Evolutionary conservation across 2,888 invertebrate species (phyloP), one percentile per base, ranked within the genome.

Genomic region (Hirtodrosophila histrioides): DNA sequence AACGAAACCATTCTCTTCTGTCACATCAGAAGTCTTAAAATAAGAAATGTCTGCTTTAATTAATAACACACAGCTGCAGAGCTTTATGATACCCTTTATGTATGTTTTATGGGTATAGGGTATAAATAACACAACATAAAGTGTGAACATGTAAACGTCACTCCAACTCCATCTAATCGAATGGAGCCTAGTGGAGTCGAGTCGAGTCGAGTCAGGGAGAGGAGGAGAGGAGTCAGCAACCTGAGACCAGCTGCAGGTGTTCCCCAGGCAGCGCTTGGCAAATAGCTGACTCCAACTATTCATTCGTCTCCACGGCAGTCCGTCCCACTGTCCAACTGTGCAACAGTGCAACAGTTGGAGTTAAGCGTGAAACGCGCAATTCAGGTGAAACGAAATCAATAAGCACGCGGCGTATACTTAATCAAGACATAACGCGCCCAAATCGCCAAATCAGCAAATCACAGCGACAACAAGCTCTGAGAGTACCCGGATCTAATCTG

Each of bases 81-180:
- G 6, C 3, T 8, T 8, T 8, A 29, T 12, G 35, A 43, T 3
- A 39, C 29, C 53, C 43, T 37, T 11, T 12, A 0, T 3, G 0
- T 0, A 0, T 17, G 44, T 6, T 57, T 12, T 0, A 9, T 29
- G n/a, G n/a, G 0, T 31, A 53, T 55, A 56, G 69, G 58, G 60
- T 69, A 69, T 37, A 7, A 33, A 35, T 5, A 44, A 6, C n/a
- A 37, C 12, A 27, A 31, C 7, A 48, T 60, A 54, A 70, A 75
- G 83, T 84, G 83, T 75, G 82, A 85, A 82, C 74, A 74, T 69
- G 76, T 78, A 75, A 76, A 62, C 69, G 75, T 76, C 78, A 75
- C 43, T 57, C 36, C 45, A 53, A 75, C 43, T 57, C 36, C 45
- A 53, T 39, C 55, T 23, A 41, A 33, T 60, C 45, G 11, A 66